Conservation (phyloP, 2,888 invertebrate genomes). For the Melinaea menophilus region DNA sequence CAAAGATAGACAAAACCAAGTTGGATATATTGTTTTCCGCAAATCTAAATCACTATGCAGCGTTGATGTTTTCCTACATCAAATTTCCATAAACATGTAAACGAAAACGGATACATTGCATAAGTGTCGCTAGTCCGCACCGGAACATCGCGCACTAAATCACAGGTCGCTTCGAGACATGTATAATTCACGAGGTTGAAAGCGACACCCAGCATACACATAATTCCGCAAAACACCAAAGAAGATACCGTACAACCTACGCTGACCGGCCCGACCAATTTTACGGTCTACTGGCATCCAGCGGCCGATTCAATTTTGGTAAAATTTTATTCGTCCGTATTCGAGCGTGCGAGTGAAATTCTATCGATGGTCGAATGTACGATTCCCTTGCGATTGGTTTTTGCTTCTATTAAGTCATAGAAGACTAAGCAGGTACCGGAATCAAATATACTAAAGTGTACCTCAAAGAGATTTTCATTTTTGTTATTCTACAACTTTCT, state of each 20-base stretch:
- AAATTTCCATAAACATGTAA: constrained; percentile 43
- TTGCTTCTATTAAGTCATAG: constrained; percentile 39
- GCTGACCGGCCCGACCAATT: constrained; percentile 69
- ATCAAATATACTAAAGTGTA: constrained; percentile 14
- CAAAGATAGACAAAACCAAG: too few relatives aligned
- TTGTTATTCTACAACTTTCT: not conserved
- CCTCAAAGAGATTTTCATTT: constrained; percentile 13
- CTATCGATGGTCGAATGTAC: constrained; percentile 58
- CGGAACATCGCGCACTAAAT: constrained; percentile 63
- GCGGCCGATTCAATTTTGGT: constrained; percentile 74
- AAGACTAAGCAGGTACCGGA: constrained; percentile 12
- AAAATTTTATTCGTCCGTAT: constrained; percentile 72
- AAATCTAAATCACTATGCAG: constrained; percentile 12
- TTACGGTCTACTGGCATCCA: constrained; percentile 66
- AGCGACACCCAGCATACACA: constrained; percentile 59
- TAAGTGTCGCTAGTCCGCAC: constrained; percentile 50
- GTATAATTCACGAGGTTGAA: constrained; percentile 69
- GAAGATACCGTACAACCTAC: constrained; percentile 52
- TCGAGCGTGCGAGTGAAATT: constrained; percentile 66
- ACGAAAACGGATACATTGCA: constrained; percentile 57
- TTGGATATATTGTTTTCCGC: constrained; percentile 4
- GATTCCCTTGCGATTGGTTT: constrained; percentile 45
- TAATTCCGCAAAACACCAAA: constrained; percentile 61
- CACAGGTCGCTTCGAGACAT: constrained; percentile 63
- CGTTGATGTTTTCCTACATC: constrained; percentile 15